Evolutionary conservation across 2,113 vertebrate genomes (phyloP).

Genomic region (Malaclemys terrapin): DNA sequence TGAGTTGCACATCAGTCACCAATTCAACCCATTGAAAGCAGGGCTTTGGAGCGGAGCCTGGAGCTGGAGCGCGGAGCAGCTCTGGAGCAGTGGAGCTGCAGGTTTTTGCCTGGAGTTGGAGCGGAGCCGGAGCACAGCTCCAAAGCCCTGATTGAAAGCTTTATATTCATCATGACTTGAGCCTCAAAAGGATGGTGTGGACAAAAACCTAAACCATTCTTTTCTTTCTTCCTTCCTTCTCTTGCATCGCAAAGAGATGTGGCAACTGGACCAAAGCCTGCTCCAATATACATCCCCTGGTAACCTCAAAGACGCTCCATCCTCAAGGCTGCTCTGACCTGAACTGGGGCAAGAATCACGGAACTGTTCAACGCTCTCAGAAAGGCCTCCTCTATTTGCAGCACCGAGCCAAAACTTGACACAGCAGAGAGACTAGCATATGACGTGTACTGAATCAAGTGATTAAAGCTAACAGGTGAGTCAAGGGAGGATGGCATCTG

Average conservation of each 20-base stretch:
- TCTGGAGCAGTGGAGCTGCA: no score
- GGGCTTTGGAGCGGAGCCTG: no score
- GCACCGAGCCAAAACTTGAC: background rate
- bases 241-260: background rate
- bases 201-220: background rate
- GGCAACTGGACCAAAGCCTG: background rate
- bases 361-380: background rate
- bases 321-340: background rate
- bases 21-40: rapidly evolving
- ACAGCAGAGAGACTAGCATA: background rate
- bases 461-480: background rate
- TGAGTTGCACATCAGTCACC: background rate
- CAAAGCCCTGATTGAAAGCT: background rate
- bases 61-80: no score
- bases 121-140: no score
- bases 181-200: background rate
- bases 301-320: background rate
- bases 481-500: background rate
- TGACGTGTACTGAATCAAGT: background rate
- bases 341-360: background rate
- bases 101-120: no score
- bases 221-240: background rate
- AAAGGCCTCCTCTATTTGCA: background rate
- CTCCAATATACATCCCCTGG: background rate
- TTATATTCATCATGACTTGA: background rate